Base-by-base conservation (phyloP, 2,888 invertebrate species). In the Tyria jacobaeae region DNA sequence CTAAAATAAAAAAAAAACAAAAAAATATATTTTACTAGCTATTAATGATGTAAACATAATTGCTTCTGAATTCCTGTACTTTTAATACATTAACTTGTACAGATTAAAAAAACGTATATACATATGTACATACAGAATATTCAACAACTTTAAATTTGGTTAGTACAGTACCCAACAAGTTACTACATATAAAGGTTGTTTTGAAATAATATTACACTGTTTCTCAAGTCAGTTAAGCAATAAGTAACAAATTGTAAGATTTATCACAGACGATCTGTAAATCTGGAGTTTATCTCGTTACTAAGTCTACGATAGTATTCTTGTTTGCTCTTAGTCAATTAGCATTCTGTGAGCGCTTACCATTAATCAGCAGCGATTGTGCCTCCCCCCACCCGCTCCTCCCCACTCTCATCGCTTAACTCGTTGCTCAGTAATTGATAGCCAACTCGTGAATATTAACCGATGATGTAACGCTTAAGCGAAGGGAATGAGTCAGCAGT, bases 391-490 rank as follows among this genome's bases (percentile, higher is more conserved):
- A 0, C 21, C 41, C 1, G 9, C 34, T 34, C 21, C 37, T 37
- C 49, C 34, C 9, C 14, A 27, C 14, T 14, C 17, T 14, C n/a
- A 27, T 27, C 49, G 49, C 34, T 37, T 25, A 31, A 37, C 25
- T 50, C 49, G 49, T 49, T 49, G 35, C 31, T 50, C 35, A 35
- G 48, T 49, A 35, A 53, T 37, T 53, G 37, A 57, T 57, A 17
- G 35, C 15, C 17, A 37, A 57, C 17, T 48, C 14, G 27, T 56
- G 47, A 56, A 47, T 37, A 15, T 37, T 53, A 53, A 14, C 41
- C 6, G 54, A 27, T 27, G 21, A 51, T 6, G 51, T 15, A 21
- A 51, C 5, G n/a, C 34, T 51, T 51, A 17, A 31, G 50, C 17
- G 6, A 17, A 34, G 21, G 21, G 35, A 35, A 21, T 35, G 51